phyloP scores from a whole-genome alignment of 2,797 vertebrate genomes.

The Tapera naevia region DNA sequence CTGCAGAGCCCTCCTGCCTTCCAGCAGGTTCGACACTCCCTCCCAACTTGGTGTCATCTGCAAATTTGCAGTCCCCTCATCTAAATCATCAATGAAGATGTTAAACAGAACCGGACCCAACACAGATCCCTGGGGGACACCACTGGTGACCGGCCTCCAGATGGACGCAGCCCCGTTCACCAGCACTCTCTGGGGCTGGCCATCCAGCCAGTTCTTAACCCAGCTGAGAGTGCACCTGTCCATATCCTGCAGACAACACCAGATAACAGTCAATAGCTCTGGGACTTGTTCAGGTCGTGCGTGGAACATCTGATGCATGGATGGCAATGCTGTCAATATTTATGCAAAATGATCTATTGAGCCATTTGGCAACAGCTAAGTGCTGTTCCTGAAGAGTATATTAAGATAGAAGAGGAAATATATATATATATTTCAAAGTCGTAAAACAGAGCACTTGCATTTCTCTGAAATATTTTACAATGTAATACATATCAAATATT shows the following conservation, averaged over 20 bases:
- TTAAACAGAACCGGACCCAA: too few species aligned
- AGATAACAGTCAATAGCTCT: neutral
- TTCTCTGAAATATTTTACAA: constrained; percentile 11
- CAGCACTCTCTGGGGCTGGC: too few species aligned
- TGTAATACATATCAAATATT: constrained; percentile 33
- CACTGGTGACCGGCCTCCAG: too few species aligned
- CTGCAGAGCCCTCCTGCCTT: too few species aligned
- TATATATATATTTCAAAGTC: neutral
- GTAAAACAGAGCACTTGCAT: constrained; percentile 2
- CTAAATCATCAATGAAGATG: too few species aligned
- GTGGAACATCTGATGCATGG: neutral
- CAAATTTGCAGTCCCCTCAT: too few species aligned
- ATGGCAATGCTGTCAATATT: neutral
- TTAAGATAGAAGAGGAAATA: constrained; percentile 6
- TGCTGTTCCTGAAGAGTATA: neutral
- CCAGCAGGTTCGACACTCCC: too few species aligned
- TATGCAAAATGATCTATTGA: neutral
- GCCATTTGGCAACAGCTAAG: constrained; percentile 3
- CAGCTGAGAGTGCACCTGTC: too few species aligned
- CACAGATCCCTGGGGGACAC: too few species aligned
- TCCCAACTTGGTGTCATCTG: too few species aligned
- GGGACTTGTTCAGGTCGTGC: neutral
- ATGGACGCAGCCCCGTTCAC: too few species aligned
- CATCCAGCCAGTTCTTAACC: too few species aligned
- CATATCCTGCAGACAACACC: accelerated